These are phyloP conservation scores for Cichladusa arquata DNA, from an alignment of 2,113 vertebrate genomes.

Conservation along the genomic window DNA sequence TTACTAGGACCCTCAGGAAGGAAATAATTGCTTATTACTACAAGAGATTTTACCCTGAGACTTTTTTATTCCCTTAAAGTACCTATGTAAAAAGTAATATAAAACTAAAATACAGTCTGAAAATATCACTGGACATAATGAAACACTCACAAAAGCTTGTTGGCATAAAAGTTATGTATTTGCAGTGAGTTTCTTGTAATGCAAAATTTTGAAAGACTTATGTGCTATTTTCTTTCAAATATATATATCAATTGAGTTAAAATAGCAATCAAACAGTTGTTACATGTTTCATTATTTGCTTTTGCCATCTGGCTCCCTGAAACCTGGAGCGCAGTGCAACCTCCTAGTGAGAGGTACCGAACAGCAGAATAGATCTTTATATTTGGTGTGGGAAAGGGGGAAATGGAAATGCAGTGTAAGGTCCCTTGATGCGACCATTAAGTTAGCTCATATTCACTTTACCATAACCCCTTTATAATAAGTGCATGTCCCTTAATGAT, in stretches of 20 bases:
- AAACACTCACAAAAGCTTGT: not conserved
- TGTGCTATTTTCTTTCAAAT: not conserved
- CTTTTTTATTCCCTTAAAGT: not conserved
- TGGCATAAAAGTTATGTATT: not conserved
- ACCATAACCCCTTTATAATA: not conserved
- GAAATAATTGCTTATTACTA: not conserved
- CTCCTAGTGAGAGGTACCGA: not conserved
- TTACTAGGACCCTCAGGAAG: not conserved
- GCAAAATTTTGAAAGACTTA: not conserved
- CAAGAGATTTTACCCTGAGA: not conserved
- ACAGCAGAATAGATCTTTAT: not conserved
- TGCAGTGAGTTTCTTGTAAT: not conserved
- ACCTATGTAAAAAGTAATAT: not conserved
- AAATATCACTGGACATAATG: not conserved
- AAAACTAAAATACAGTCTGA: not conserved
- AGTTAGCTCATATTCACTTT: not conserved
- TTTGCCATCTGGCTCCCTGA: not conserved
- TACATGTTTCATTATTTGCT: not conserved
- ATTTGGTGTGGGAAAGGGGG: not conserved
- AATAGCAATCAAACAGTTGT: not conserved
- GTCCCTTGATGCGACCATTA: not conserved
- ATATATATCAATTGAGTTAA: not conserved
- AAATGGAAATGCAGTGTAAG: not conserved
- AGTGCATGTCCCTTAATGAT: not conserved
- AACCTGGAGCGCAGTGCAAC: not conserved